These are phyloP conservation scores for Peromyscus californicus DNA, from an alignment of 2,113 vertebrate species.

Conservation along the genomic window DNA sequence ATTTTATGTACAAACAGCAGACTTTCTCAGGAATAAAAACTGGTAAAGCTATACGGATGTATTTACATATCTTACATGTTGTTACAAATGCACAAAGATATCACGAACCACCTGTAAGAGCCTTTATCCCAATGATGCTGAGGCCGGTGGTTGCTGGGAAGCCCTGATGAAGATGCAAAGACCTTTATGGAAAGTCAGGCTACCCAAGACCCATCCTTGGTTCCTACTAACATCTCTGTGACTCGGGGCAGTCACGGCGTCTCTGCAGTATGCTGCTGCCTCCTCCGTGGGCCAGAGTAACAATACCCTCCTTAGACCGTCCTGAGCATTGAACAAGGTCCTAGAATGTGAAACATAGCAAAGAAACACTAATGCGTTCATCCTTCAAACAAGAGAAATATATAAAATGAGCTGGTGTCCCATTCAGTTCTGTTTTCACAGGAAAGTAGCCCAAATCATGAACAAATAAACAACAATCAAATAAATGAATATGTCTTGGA, in stretches of 20 bases:
- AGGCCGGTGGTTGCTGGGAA: too few species aligned
- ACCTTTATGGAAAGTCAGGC: neutral
- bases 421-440: neutral
- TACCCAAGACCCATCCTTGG: too few species aligned
- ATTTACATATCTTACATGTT: neutral
- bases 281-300: neutral
- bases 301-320: neutral
- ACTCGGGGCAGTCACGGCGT: neutral
- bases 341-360: neutral
- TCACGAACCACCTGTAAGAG: neutral
- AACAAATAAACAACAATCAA: neutral
- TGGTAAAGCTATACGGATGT: neutral
- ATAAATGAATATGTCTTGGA: neutral
- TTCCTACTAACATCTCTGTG: neutral
- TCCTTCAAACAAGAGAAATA: neutral
- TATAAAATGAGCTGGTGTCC: neutral
- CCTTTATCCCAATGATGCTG: neutral
- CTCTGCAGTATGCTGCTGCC: neutral
- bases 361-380: neutral
- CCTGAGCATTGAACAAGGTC: neutral
- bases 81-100: neutral
- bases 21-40: neutral
- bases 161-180: neutral
- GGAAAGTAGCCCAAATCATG: neutral
- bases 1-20: neutral